Evolutionary conservation across 2,888 invertebrate species (phyloP), one percentile per base, ranked within the genome.

Genomic region (Gibbula magus): DNA sequence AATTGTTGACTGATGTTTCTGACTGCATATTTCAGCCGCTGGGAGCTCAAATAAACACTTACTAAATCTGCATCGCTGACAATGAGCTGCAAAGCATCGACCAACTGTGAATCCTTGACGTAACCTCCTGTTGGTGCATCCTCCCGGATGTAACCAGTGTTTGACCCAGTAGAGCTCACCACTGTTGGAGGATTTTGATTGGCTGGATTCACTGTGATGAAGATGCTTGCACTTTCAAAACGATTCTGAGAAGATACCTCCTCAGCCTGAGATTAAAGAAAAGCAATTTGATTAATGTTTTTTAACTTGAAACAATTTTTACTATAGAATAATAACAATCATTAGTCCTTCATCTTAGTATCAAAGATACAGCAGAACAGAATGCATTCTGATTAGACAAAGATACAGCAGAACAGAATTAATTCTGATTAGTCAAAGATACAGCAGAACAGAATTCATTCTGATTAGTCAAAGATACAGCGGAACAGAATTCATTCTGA

Each of bases 11-110:
- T n/a, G n/a, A n/a, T n/a, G n/a, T n/a, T n/a, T n/a, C n/a, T n/a
- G n/a, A n/a, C n/a, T n/a, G n/a, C n/a, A n/a, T n/a, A n/a, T n/a
- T n/a, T 32, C n/a, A 78, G 53, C 67, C n/a, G 56, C 51, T 16
- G 35, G 25, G 5, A 66, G n/a, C 5, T 54, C 18, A 53, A 20
- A 18, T 32, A 16, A 52, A 16, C 51, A 81, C 88, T 77, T 83
- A 89, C 89, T 81, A 87, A 45, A 83, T 90, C 89, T 13, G 75
- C 51, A 80, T 90, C 89, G 7, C 82, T 79, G 8, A 89, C 86
- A 0, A 77, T 67, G 16, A 90, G 78, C 39, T 53, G 61, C 25
- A 88, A 56, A 18, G 79, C 25, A 5, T 73, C 54, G 1, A 77
- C 32, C n/a, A 67, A 35, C 16, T 25, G n/a, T 18, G 81, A 78